Conservation (phyloP, 2,888 invertebrate genomes). For the Quadroppia sp. region DNA sequence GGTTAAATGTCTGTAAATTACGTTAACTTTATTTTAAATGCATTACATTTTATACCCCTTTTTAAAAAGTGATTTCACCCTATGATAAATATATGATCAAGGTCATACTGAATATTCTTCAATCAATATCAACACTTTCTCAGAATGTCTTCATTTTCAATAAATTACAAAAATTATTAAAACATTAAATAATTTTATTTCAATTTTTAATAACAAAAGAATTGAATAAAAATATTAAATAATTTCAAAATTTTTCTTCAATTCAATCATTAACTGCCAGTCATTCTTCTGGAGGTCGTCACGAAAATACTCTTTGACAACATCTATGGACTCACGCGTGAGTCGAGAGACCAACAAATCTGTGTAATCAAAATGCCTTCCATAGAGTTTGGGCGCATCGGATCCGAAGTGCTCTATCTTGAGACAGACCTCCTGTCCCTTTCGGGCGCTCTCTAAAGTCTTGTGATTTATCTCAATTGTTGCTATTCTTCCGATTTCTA, state of each 20-base stretch:
- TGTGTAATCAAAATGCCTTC: constrained; percentile 94
- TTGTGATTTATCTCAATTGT: constrained; percentile 96
- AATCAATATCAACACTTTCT: too few species aligned
- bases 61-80: too few species aligned
- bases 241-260: constrained; percentile 95
- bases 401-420: constrained; percentile 96
- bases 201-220: too few species aligned
- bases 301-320: constrained; percentile 97
- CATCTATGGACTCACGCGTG: constrained; percentile 94
- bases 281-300: constrained; percentile 94
- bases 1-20: too few species aligned
- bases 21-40: too few species aligned
- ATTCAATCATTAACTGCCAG: constrained; percentile 96
- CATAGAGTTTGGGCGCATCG: constrained; percentile 98
- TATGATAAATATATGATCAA: too few species aligned
- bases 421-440: constrained; percentile 91
- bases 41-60: too few species aligned
- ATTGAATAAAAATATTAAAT: constrained; percentile 60
- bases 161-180: too few species aligned
- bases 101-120: too few species aligned
- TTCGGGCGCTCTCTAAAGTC: constrained; percentile 83
- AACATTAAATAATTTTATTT: too few species aligned
- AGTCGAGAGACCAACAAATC: constrained; percentile 90
- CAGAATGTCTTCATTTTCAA: too few species aligned
- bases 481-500: constrained; percentile 83